Base-by-base conservation (phyloP, 2,888 invertebrate genomes). In the Lypha dubia region DNA sequence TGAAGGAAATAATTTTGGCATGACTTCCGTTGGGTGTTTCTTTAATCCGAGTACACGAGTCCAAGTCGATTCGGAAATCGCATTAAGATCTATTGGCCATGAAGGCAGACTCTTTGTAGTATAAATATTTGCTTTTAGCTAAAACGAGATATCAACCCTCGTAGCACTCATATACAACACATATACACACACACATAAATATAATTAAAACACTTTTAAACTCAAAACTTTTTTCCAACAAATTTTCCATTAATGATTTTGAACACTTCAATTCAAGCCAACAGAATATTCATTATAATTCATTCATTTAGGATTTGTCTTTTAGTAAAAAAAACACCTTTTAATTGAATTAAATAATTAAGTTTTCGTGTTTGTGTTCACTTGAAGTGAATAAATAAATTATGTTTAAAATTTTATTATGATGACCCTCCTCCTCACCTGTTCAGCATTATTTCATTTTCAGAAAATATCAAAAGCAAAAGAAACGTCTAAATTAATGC, bases 351-450 rank as follows among this genome's bases (percentile, higher is more conserved):
- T 53, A 38, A 53, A 68, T 68, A 38, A 68, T 38, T 38, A 38
- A 38, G 28, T 58, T 71, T 58, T 56, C 56, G 20, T 44, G 44
- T 58, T 56, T 44, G 20, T 44, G 44, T 71, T 41, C 44, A 44
- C 32, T 15, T 32, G 24, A 73, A 73, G 49, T 46, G 44, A 60
- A 17, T 71, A 24, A n/a, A 44, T 46, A 28, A 67, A 76, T 67
- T 56, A 58, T 67, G 46, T 46, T 8, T 11, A 67, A 58, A 68
- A 74, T 74, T 74, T 51, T 49, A 51, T 74, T 74, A 74, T 41
- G 17, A 35, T n/a, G n/a, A n/a, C n/a, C n/a, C n/a, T n/a, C n/a
- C n/a, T 38, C 35, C 63, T 46, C 79, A 79, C 71, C 80, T 80
- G 67, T 24, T 79, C 46, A 24, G 6, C 28, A 73, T 20, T 17